phyloP scores from a whole-genome alignment of 2,797 vertebrate genomes.

The Telmatherina bonti region DNA sequence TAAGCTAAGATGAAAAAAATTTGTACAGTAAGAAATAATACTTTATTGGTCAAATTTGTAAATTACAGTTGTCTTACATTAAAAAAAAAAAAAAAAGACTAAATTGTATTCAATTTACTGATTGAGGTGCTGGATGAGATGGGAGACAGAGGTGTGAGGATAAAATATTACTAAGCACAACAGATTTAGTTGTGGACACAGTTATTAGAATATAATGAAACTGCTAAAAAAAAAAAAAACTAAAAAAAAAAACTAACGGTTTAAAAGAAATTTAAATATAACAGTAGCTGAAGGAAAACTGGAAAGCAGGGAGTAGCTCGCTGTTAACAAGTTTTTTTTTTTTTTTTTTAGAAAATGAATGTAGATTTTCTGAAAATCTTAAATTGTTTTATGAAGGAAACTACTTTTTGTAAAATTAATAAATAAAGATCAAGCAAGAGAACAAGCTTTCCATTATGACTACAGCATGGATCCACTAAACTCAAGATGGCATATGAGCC shows the following conservation, averaged over 20 bases:
- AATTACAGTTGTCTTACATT: slow-evolving; percentile 29
- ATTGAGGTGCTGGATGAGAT: slow-evolving; percentile 1
- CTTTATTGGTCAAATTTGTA: slow-evolving; percentile 47
- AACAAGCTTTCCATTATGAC: slow-evolving; percentile 40
- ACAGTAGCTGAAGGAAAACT: slow-evolving; percentile 56
- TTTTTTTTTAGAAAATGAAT: too few species aligned
- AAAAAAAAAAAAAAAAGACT: slow-evolving; percentile 47
- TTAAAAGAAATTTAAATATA: slow-evolving; percentile 68
- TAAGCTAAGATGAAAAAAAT: slow-evolving; percentile 25
- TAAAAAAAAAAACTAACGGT: too few species aligned
- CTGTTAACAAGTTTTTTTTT: too few species aligned
- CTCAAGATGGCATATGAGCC: slow-evolving; percentile 20
- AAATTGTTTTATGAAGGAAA: slow-evolving; percentile 74
- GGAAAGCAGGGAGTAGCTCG: slow-evolving; percentile 44
- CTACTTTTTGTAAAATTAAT: slow-evolving; percentile 60
- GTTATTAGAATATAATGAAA: slow-evolving; percentile 58
- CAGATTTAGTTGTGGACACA: slow-evolving; percentile 54
- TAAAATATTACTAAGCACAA: slow-evolving; percentile 65
- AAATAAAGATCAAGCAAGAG: slow-evolving; percentile 53
- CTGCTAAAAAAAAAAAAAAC: slow-evolving; percentile 42
- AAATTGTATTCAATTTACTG: slow-evolving; percentile 47
- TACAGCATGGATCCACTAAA: slow-evolving; percentile 31
- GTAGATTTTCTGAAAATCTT: slow-evolving; percentile 50
- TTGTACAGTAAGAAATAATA: slow-evolving; percentile 25
- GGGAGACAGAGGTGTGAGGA: slow-evolving; percentile 14